Base-by-base conservation (phyloP, 2,797 vertebrate genomes). In the Buphagus erythrorhynchus region DNA sequence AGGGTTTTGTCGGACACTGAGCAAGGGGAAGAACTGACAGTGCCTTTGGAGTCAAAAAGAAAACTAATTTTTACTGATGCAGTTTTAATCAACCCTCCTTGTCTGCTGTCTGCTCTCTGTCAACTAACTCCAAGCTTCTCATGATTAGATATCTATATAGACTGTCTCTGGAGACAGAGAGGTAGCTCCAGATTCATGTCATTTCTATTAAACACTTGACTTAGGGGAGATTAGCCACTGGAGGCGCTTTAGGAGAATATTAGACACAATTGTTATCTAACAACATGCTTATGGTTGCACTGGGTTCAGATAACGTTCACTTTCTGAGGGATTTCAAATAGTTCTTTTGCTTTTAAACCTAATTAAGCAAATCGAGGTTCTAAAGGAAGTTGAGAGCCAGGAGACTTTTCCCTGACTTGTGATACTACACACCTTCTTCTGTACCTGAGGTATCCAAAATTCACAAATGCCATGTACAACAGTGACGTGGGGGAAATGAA, bases 241-340 rank as follows among this genome's bases (percentile, higher is more conserved):
- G 71, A 88, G 84, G 52, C 1, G 0, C 75, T 85, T 92, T 42
- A 89, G 75, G 75, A 73, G 93, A 71, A 29, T 31, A 62, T 86
- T 57, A 69, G 93, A 59, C 82, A 69, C 45, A 80, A 11, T 8
- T 66, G 55, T 95, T 90, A 46, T 29, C 79, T 94, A 88, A 88
- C 92, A 93, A 52, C 83, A 54, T 77, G 73, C 92, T 74, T 68
- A 49, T 72, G 69, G 69, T 74, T 88, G 79, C 42, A 28, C 57
- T 68, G 62, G 38, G 69, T 86, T 95, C 86, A 95, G 69, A 33
- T 78, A 90, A 62, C 0, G 2, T 93, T 86, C 86, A 21, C n/a
- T 88, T 92, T 84, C 95, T 72, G 46, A 92, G 86, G 92, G 88
- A 88, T 84, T 93, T 93, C 28, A 69, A n/a, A 8, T 62, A 46